A percentile compares a stretch with the other conserved stretches of the same genome.
Conservation (phyloP, 2,888 invertebrate genomes). For the Trachelus iudaicus region DNA sequence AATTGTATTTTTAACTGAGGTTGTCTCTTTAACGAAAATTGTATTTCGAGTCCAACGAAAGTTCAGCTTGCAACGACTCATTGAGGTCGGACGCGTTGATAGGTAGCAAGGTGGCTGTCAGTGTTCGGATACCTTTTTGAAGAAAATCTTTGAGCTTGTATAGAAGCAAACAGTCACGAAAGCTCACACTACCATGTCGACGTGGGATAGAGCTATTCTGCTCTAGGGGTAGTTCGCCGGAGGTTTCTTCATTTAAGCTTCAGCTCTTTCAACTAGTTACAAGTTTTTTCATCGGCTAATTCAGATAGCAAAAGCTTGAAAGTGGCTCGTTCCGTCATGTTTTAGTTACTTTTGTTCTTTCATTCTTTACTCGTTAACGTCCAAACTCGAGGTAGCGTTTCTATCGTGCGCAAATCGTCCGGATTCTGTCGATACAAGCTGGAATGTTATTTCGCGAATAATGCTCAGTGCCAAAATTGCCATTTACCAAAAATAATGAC, state of each 20-base stretch:
- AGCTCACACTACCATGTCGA: not conserved
- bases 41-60: not conserved
- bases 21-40: not conserved
- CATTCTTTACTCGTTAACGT: not conserved
- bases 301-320: constrained; percentile 21
- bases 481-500: not conserved
- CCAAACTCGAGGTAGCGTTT: not conserved
- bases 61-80: not conserved
- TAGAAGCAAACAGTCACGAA: not conserved
- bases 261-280: constrained; percentile 41
- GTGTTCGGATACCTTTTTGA: not conserved
- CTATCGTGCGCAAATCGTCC: not conserved
- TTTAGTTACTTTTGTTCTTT: not conserved
- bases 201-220: not conserved
- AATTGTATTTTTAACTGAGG: not conserved
- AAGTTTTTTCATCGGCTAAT: constrained; percentile 48
- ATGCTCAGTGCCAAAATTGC: not conserved
- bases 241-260: constrained; percentile 24
- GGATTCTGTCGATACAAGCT: not conserved
- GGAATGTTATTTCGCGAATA: not conserved
- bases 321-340: constrained; percentile 9
- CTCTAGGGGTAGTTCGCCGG: not conserved
- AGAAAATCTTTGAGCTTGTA: not conserved
- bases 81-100: not conserved
- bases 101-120: not conserved